Base-by-base conservation (phyloP, 2,888 invertebrate species). In the Synergus umbraculus region DNA sequence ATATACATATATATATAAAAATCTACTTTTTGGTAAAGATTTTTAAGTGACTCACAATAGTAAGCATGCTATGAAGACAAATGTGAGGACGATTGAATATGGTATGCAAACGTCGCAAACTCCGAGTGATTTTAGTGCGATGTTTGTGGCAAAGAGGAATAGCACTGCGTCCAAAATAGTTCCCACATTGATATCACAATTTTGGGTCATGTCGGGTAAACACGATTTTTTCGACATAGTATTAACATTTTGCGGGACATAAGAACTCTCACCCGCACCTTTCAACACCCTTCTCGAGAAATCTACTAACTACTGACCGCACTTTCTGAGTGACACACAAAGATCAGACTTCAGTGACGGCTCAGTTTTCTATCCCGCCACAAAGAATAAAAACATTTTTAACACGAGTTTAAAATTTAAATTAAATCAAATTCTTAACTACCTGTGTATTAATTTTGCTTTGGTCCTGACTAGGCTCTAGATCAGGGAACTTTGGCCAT, bases 131-230 rank as follows among this genome's bases (percentile, higher is more conserved):
- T 86, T 87, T 5, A 90, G 85, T 37, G 82, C 44, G 41, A 88
- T 76, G 83, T 90, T 90, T 58, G 83, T 84, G 76, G 86, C 79
- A 58, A 88, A 73, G 15, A 90, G 79, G 76, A 90, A 78, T 67
- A 90, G 81, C 83, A 89, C 79, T 78, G 87, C 86, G 82, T 90
- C 89, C 80, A 90, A 78, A 49, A 86, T 76, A 65, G 87, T 79
- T 69, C 83, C 86, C 81, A 86, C 79, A 89, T 89, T 90, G 89
- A 90, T 90, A 88, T 89, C 90, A 89, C 87, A 85, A 76, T 73
- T 73, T 83, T 81, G 37, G 54, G 54, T 73, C 73, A 73, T 54
- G 49, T 54, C 29, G 18, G 63, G 29, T 63, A 63, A 76, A 43
- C 79, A 41, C 67, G 63, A 67, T 37, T 78, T 78, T 18, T n/a